A percentile compares a stretch with the other conserved stretches of the same genome.
These are phyloP conservation scores for Numenius phaeopus DNA, from an alignment of 2,797 vertebrate genomes.

Conservation along the genomic window DNA sequence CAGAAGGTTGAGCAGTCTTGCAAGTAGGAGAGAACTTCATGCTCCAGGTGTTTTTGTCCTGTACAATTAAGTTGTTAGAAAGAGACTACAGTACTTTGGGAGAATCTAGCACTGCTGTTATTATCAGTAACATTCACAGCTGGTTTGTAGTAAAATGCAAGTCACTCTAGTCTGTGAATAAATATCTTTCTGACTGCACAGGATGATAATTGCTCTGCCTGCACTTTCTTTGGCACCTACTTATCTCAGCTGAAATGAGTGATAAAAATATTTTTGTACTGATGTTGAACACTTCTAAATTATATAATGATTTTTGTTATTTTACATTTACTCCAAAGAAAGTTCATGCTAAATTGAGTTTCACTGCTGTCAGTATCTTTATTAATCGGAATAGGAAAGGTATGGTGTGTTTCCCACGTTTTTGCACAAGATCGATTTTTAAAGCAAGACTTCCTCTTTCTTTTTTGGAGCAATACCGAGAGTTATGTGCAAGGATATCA, in stretches of 20 bases:
- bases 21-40: slow-evolving; percentile 52
- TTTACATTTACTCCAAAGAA: slow-evolving; percentile 61
- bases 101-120: slow-evolving; percentile 68
- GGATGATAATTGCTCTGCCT: slow-evolving; percentile 82
- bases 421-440: slow-evolving; percentile 41
- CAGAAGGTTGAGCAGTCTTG: slow-evolving; percentile 61
- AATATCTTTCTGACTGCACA: slow-evolving; percentile 81
- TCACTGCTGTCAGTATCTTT: neutral
- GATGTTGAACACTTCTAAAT: slow-evolving; percentile 79
- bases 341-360: slow-evolving; percentile 63
- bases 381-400: slow-evolving; percentile 52
- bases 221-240: slow-evolving; percentile 80
- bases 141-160: slow-evolving; percentile 76
- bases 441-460: slow-evolving; percentile 43
- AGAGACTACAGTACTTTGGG: slow-evolving; percentile 65
- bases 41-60: slow-evolving; percentile 68
- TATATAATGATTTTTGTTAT: slow-evolving; percentile 77
- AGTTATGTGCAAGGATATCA: slow-evolving; percentile 68
- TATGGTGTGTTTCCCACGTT: slow-evolving; percentile 23
- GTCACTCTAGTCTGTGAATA: slow-evolving; percentile 79
- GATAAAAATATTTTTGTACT: slow-evolving; percentile 80
- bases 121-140: slow-evolving; percentile 80
- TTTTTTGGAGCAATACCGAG: slow-evolving; percentile 18
- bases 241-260: slow-evolving; percentile 80
- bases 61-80: slow-evolving; percentile 75